Base-by-base conservation (phyloP, 2,797 vertebrate genomes). In the Kryptolebias ocellatus region DNA sequence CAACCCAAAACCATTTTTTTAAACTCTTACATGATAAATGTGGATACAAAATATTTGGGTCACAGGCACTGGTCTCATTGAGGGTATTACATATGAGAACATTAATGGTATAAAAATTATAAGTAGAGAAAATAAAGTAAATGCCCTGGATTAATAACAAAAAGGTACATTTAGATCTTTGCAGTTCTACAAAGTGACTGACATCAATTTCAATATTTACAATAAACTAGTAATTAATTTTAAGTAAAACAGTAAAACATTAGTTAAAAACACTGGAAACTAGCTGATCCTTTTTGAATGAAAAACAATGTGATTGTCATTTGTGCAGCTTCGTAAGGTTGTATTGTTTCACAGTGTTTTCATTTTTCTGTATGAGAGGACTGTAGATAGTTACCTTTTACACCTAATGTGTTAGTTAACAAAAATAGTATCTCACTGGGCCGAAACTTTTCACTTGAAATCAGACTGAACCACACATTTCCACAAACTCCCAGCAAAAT, bases 1-100 rank as follows among this genome's bases (percentile, higher is more conserved):
- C 60, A 73, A 73, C 27, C 3, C 50, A 14, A 49, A 20, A 37
- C 2, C 34, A 50, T 47, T 44, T 34, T 50, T 51, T 62, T 57
- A 64, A 24, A 53, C 14, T 39, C 15, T 31, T 37, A 17, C 10
- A 37, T 53, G 60, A 65, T 17, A 11, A 14, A 68, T 34, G 50
- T 4, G 1, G 51, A 0, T 29, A 2, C 15, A 71, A 56, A 24
- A 31, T 4, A 17, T 47, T 52, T 20, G 17, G 20, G 17, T 4
- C 4, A 27, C 24, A 6, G 1, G 20, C 20, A 0, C 8, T 29
- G 9, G 14, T 54, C 51, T 67, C 8, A 31, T 37, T 4, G 24
- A 47, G 29, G 27, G 57, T 50, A 63, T 60, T n/a, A 44, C 49
- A 62, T n/a, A 47, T 24, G 51, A 51, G 12, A 37, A n/a, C 4